Conservation (phyloP, 2,888 invertebrate genomes). For the Cheilosia scutellata region DNA sequence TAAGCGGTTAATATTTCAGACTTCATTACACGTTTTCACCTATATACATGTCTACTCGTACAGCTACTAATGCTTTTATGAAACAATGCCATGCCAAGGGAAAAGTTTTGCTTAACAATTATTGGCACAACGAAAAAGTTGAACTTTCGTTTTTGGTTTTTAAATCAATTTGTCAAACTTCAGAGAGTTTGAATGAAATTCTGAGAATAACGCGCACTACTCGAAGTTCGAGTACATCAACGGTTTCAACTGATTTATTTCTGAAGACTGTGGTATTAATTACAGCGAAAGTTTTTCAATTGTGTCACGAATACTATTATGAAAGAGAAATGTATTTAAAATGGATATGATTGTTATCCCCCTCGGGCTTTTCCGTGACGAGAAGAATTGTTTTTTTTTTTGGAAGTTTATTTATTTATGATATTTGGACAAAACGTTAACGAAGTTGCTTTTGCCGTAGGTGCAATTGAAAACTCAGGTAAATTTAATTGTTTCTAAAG, state of each 20-base stretch:
- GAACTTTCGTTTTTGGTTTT: conserved; percentile 30
- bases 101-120: conserved; percentile 63
- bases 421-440: no score
- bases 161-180: conserved; percentile 57
- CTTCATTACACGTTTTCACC: conserved; percentile 14
- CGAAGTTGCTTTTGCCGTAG: no score
- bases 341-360: not conserved
- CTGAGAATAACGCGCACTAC: not conserved
- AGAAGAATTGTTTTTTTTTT: no score
- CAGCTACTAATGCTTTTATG: conserved; percentile 46
- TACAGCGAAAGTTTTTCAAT: conserved; percentile 16
- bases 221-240: not conserved
- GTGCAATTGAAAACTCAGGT: no score
- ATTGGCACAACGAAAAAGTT: conserved; percentile 57
- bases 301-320: conserved; percentile 13
- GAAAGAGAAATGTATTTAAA: not conserved
- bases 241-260: conserved; percentile 9
- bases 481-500: no score
- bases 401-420: no score
- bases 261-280: conserved; percentile 19
- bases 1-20: conserved; percentile 62
- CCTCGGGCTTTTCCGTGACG: not conserved
- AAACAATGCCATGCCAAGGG: conserved; percentile 43
- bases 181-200: conserved; percentile 10
- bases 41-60: conserved; percentile 14